A percentile compares a stretch with the other conserved stretches of the same genome.
Evolutionary conservation across 2,113 vertebrate genomes (phyloP).

Genomic region (Melanerpes aurifrons): DNA sequence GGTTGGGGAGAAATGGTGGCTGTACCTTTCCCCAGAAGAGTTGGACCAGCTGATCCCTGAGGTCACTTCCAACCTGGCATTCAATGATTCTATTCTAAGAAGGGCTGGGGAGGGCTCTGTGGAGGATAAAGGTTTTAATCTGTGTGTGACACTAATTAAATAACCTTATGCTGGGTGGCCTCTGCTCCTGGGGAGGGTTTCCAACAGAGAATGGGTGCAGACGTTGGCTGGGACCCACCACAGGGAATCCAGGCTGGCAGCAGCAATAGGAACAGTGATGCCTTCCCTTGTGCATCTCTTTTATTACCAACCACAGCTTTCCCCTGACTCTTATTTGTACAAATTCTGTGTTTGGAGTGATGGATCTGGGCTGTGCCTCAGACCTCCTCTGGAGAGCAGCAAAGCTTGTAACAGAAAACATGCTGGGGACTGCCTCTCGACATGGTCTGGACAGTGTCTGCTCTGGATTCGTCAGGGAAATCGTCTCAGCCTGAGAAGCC

Average conservation of each 20-base stretch:
- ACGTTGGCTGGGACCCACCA: neutral
- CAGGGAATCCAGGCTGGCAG: neutral
- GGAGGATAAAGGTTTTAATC: neutral
- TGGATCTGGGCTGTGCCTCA: neutral
- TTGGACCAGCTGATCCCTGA: too few relatives aligned
- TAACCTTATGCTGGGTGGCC: neutral
- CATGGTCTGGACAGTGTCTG: rapidly evolving
- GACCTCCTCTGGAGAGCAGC: conserved; percentile 11
- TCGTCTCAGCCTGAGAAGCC: neutral
- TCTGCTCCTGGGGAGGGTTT: neutral
- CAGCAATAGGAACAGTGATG: rapidly evolving
- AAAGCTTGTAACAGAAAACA: neutral
- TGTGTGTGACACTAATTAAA: neutral
- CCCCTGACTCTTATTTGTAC: neutral
- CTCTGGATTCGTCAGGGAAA: neutral
- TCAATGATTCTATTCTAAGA: too few relatives aligned
- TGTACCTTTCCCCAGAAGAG: too few relatives aligned
- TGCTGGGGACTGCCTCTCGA: neutral
- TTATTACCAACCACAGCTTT: neutral
- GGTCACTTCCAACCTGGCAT: too few relatives aligned
- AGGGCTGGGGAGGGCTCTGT: neutral
- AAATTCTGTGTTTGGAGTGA: neutral
- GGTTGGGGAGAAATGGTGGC: too few relatives aligned
- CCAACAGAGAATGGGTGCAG: neutral
- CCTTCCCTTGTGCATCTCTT: neutral